These are phyloP conservation scores for Platycheirus albimanus DNA, from an alignment of 2,888 invertebrate species.

Conservation along the genomic window DNA sequence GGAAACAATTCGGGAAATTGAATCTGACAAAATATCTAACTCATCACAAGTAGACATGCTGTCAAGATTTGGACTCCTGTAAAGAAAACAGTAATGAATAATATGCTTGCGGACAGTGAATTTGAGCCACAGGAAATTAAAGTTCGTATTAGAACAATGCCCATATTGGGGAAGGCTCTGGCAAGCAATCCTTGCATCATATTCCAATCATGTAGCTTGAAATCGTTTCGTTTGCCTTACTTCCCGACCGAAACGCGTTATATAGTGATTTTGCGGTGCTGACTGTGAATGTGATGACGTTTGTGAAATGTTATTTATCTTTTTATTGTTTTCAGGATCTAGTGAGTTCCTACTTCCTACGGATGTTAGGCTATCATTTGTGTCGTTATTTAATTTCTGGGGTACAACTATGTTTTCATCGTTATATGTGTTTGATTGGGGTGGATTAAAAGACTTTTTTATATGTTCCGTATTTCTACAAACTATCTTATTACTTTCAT, in stretches of 20 bases:
- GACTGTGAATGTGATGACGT: conserved; percentile 5
- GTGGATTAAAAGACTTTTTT: conserved; percentile 5
- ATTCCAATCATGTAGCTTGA: neutral
- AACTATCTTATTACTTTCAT: neutral
- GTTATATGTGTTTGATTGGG: neutral
- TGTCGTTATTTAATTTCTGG: neutral
- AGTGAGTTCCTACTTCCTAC: too few species aligned
- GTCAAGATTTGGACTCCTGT: too few species aligned
- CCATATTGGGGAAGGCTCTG: too few species aligned
- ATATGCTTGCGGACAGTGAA: too few species aligned
- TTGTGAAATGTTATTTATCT: too few species aligned
- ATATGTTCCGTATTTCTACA: conserved; percentile 7
- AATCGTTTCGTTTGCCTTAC: neutral
- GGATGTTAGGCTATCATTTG: neutral
- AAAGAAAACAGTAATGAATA: too few species aligned
- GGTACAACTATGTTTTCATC: neutral
- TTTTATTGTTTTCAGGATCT: neutral
- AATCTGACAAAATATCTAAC: too few species aligned
- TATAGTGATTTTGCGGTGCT: neutral
- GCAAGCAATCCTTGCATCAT: neutral
- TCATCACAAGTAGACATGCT: too few species aligned
- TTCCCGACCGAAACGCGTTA: conserved; percentile 10
- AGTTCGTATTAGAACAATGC: too few species aligned
- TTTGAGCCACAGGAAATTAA: too few species aligned
- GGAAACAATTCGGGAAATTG: too few species aligned